These are phyloP conservation scores for Oscheius sp. DNA, from an alignment of 2,888 invertebrate genomes.

Conservation along the genomic window DNA sequence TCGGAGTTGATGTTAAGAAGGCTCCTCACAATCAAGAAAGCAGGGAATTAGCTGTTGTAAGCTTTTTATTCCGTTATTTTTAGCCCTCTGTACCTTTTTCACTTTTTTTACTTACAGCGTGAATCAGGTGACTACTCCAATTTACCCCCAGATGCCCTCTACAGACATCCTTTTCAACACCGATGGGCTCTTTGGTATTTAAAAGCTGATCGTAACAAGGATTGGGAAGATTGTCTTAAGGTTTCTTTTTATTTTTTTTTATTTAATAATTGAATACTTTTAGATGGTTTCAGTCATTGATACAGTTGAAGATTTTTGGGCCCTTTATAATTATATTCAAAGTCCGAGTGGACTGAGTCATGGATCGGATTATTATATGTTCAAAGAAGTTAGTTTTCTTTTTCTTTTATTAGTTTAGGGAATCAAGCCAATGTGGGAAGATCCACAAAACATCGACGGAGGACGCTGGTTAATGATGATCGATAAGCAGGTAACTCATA, in stretches of 20 bases:
- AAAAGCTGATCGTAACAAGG: constrained; percentile 84
- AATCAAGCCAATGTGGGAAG: constrained; percentile 95
- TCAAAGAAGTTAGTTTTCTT: constrained; percentile 70
- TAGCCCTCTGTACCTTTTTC: no score
- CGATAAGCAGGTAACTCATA: constrained; percentile 74
- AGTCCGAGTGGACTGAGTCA: constrained; percentile 81
- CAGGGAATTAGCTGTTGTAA: no score
- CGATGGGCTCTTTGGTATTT: constrained; percentile 98
- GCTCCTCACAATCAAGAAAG: no score
- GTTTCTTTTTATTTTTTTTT: constrained; percentile 27
- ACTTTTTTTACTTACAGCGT: no score
- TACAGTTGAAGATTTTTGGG: constrained; percentile 99
- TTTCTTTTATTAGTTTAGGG: constrained; percentile 75
- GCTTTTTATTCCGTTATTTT: no score
- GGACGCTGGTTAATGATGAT: constrained; percentile 89
- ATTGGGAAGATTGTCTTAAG: constrained; percentile 93
- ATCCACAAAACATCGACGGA: constrained; percentile 86
- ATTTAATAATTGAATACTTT: background rate
- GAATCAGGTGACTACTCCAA: constrained; percentile 29
- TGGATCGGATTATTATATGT: constrained; percentile 82
- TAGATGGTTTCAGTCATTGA: constrained; percentile 87
- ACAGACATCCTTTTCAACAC: constrained; percentile 54
- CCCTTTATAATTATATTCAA: constrained; percentile 77
- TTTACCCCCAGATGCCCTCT: constrained; percentile 47
- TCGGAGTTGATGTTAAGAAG: no score